Percentiles rank a stretch among this genome's conserved stretches.
phyloP scores from a whole-genome alignment of 1,140 invertebrate genomes.

The Thaumetopoea pityocampa region DNA sequence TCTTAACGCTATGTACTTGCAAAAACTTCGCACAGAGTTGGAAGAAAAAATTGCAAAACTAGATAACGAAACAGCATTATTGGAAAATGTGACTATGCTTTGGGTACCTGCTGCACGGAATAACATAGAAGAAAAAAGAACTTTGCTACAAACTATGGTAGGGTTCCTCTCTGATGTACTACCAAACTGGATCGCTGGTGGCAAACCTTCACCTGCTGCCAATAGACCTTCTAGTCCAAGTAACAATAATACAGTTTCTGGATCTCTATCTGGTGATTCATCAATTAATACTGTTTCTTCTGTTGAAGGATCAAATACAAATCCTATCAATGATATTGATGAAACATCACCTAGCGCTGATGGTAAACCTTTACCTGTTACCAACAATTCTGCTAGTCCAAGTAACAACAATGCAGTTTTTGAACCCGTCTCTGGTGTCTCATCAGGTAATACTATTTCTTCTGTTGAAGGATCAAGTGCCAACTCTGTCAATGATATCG shows the following conservation, averaged over 20 bases:
- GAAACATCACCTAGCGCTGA: no score
- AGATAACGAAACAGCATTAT: constrained; percentile 41
- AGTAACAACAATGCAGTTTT: no score
- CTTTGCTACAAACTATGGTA: constrained; percentile 37
- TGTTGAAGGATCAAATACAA: not conserved
- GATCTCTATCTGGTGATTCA: not conserved
- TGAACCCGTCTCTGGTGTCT: no score
- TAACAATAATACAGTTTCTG: not conserved
- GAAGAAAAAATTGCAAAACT: constrained; percentile 46
- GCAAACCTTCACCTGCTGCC: not conserved
- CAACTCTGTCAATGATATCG: no score
- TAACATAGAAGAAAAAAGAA: constrained; percentile 41
- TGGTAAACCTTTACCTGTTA: no score
- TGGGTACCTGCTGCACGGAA: constrained; percentile 33
- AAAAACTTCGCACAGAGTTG: constrained; percentile 36
- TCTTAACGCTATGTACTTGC: constrained; percentile 38
- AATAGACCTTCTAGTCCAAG: not conserved
- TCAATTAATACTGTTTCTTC: not conserved
- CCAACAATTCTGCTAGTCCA: no score
- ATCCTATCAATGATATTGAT: not conserved
- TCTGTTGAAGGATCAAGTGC: no score
- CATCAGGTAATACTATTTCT: no score
- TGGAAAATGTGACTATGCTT: constrained; percentile 40
- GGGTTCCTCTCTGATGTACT: constrained; percentile 44
- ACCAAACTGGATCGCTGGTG: constrained; percentile 36